phyloP scores from a whole-genome alignment of 2,888 invertebrate genomes.

The Halictus ligatus region DNA sequence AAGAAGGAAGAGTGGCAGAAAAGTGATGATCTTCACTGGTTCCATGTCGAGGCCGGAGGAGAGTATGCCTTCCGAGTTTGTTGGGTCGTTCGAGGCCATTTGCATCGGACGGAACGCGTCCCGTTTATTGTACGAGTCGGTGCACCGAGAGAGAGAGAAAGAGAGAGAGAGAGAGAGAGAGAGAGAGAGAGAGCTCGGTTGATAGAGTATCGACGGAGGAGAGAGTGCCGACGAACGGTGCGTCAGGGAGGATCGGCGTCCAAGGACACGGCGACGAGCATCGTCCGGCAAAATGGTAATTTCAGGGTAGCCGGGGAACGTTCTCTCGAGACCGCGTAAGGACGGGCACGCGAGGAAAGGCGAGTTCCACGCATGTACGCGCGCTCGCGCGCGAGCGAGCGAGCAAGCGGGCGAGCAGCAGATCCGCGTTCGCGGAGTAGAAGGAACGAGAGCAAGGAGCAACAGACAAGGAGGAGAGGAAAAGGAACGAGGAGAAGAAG shows the following conservation, averaged over 20 bases:
- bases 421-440: not conserved
- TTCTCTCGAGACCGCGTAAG: slow-evolving; percentile 12
- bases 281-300: slow-evolving; percentile 51
- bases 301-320: slow-evolving; percentile 27
- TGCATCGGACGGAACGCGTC: not conserved
- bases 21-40: too few species aligned
- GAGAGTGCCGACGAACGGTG: not conserved
- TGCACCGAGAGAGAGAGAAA: not conserved
- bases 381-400: not conserved
- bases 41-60: not conserved
- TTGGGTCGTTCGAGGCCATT: not conserved
- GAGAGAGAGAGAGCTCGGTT: not conserved
- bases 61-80: not conserved
- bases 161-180: not conserved
- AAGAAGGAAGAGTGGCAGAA: too few species aligned
- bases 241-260: not conserved
- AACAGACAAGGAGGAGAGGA: not conserved
- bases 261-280: not conserved
- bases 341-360: slow-evolving; percentile 61
- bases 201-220: not conserved
- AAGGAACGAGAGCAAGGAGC: not conserved
- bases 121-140: not conserved
- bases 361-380: slow-evolving; percentile 54
- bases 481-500: not conserved
- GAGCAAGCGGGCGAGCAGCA: not conserved